phyloP scores from a whole-genome alignment of 2,113 vertebrate genomes.

The Arizona elegans region DNA sequence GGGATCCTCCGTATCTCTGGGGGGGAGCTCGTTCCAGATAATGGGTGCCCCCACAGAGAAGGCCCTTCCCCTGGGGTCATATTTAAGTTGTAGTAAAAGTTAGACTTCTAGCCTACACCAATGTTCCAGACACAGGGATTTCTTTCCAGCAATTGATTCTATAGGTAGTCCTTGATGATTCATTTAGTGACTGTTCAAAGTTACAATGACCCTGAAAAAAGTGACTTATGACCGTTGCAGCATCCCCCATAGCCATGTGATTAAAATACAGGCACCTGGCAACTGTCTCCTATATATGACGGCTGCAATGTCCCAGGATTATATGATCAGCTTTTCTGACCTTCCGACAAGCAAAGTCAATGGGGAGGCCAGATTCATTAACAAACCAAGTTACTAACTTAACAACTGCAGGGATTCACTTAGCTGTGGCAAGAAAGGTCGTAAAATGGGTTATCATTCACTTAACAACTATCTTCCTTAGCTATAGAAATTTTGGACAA shows the following conservation, averaged over 20 bases:
- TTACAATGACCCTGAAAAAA: neutral
- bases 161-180: neutral
- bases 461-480: neutral
- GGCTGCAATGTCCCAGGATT: neutral
- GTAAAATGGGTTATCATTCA: neutral
- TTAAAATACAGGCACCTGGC: neutral
- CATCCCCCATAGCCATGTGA: neutral
- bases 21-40: too few relatives aligned
- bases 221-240: neutral
- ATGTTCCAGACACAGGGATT: neutral
- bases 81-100: neutral
- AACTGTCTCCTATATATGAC: neutral
- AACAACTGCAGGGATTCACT: neutral
- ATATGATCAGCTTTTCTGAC: neutral
- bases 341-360: neutral
- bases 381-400: neutral
- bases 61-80: neutral
- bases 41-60: too few relatives aligned
- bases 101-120: accelerated
- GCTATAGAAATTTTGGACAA: neutral
- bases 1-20: too few relatives aligned
- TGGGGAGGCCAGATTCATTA: neutral
- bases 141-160: neutral
- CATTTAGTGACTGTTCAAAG: neutral
- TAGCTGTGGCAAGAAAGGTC: neutral